phyloP scores from a whole-genome alignment of 2,888 invertebrate genomes.

The Diploptera punctata region DNA sequence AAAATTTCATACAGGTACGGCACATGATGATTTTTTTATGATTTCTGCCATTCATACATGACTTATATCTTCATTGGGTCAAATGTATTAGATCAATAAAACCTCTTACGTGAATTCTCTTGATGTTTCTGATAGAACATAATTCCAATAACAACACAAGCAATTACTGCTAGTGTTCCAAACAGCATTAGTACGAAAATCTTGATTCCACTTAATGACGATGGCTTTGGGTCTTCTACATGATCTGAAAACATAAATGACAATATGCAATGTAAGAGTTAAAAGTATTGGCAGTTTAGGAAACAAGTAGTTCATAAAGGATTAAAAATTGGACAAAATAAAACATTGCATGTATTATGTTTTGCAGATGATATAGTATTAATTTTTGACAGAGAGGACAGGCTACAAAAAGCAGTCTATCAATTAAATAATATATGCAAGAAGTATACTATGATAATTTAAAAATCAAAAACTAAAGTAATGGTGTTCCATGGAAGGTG shows the following conservation, averaged over 20 bases:
- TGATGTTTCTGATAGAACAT: slow-evolving; percentile 94
- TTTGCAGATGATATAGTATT: no score
- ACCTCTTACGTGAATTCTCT: slow-evolving; percentile 87
- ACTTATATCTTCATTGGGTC: not conserved
- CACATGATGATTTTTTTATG: not conserved
- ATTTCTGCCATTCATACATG: not conserved
- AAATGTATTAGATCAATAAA: slow-evolving; percentile 62
- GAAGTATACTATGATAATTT: no score
- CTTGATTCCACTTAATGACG: slow-evolving; percentile 87
- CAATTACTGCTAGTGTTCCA: slow-evolving; percentile 82
- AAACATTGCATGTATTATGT: no score
- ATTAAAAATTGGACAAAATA: no score
- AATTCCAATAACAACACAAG: slow-evolving; percentile 84
- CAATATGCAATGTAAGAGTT: no score
- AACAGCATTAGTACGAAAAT: slow-evolving; percentile 88
- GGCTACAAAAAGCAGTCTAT: no score
- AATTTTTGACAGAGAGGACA: no score
- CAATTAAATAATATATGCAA: no score
- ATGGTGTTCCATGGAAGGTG: no score
- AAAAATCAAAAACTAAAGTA: no score
- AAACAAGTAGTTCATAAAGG: no score
- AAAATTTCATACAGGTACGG: not conserved
- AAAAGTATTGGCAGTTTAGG: no score
- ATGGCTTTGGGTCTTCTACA: slow-evolving; percentile 85
- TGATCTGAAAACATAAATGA: slow-evolving; percentile 65